Evolutionary conservation across 1,140 invertebrate species (phyloP).

Genomic region (Atta colombica): DNA sequence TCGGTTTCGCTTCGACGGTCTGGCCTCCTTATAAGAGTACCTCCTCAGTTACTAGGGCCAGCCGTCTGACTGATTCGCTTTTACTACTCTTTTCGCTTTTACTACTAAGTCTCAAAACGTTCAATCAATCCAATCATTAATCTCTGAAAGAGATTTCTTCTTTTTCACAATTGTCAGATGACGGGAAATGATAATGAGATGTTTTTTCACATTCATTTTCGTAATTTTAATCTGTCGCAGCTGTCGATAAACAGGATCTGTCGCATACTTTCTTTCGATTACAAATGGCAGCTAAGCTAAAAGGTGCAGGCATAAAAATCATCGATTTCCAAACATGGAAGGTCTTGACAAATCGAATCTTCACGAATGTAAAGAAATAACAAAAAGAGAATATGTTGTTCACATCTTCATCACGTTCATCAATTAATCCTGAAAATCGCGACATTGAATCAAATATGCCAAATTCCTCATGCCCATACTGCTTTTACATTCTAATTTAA

Average conservation of each 20-base stretch:
- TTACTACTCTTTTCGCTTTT: slow-evolving; percentile 61
- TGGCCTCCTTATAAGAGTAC: slow-evolving; percentile 70
- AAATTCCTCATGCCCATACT: slow-evolving; percentile 22
- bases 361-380: background rate
- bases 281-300: background rate
- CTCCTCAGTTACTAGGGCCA: slow-evolving; percentile 57
- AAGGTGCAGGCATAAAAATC: background rate
- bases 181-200: background rate
- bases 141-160: slow-evolving; percentile 12
- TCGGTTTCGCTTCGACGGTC: slow-evolving; percentile 75
- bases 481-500: slow-evolving; percentile 37
- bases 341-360: background rate
- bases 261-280: slow-evolving; percentile 27
- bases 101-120: slow-evolving; percentile 46
- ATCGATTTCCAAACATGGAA: background rate
- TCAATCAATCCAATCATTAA: slow-evolving; percentile 53
- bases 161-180: background rate
- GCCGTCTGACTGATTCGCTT: slow-evolving; percentile 44
- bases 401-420: background rate
- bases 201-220: background rate
- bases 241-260: background rate
- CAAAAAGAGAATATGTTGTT: background rate
- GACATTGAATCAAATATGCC: background rate
- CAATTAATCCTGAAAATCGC: slow-evolving; percentile 10
- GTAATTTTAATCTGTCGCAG: slow-evolving; percentile 21